Evolutionary conservation across 2,113 vertebrate genomes (phyloP), one percentile per base, ranked within the genome.

Genomic region (Odontophorus gujanensis): DNA sequence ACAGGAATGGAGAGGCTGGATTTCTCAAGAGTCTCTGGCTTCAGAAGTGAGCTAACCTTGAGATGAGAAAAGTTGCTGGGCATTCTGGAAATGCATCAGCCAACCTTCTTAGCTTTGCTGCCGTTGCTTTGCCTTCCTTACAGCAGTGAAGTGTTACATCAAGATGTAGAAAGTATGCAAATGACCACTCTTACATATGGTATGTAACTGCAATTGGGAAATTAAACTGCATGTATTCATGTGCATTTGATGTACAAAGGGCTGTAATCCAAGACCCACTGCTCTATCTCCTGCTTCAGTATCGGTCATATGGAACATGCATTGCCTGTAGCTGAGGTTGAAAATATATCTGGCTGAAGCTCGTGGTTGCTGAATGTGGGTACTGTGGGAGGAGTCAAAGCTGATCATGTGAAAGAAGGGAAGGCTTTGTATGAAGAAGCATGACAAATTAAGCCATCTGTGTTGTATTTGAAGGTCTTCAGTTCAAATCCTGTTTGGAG

Each of bases 401-500:
- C 36, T 53, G 77, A 40, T 7, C 26, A 47, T 22, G 25, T 15
- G 45, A 13, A 47, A 47, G 79, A 51, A 71, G 66, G 69, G 71
- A 61, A 73, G 74, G 69, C 74, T 84, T 59, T 61, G n/a, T n/a
- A 10, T 11, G 53, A 72, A 87, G 81, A 26, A 76, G 69, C 28
- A 22, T 66, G 87, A 79, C 86, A 92, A 69, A 93, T 80, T 58
- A 58, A 68, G 63, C 81, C 75, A 87, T 87, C 89, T 89, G 91
- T 89, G 91, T 87, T 91, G 51, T 83, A 87, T 83, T 80, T 95
- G 79, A 69, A 91, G 79, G 91, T 71, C 92, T 95, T 72, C 1
- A 2, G 87, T 92, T 95, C 91, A 93, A 91, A 81, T 83, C 34
- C 79, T 90, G 45, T 93, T 95, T 87, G 81, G 84, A 82, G 55